phyloP scores from a whole-genome alignment of 2,797 vertebrate species.

The Scolopax rusticola region DNA sequence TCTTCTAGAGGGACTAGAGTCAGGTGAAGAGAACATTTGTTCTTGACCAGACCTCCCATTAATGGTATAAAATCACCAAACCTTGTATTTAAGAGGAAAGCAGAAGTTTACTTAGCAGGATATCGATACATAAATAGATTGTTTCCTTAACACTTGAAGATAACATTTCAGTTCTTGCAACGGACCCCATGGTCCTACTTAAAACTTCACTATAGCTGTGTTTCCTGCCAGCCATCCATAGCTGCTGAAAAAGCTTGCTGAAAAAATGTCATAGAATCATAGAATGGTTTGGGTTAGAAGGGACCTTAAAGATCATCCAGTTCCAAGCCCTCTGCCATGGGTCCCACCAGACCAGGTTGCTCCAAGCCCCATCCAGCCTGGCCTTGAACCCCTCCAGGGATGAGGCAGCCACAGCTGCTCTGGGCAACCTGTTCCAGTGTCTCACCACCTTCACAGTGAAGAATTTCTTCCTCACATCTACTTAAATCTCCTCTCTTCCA shows the following conservation, averaged over 20 bases:
- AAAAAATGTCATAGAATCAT: not conserved
- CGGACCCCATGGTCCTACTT: rapidly evolving
- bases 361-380: not conserved
- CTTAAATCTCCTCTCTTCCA: not conserved
- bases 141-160: not conserved
- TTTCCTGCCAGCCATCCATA: not conserved
- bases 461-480: not conserved
- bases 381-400: not conserved
- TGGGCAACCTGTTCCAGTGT: not conserved
- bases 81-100: not conserved
- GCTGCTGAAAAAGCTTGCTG: not conserved
- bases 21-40: not conserved
- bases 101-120: not conserved
- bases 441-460: not conserved
- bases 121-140: not conserved
- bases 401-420: not conserved
- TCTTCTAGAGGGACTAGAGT: not conserved
- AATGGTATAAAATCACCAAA: not conserved
- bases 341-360: not conserved
- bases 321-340: not conserved
- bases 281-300: not conserved
- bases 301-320: not conserved
- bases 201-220: not conserved
- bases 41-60: not conserved
- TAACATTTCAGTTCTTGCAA: not conserved